Base-by-base conservation (phyloP, 2,113 vertebrate genomes). In the Epinephelus fuscoguttatus region DNA sequence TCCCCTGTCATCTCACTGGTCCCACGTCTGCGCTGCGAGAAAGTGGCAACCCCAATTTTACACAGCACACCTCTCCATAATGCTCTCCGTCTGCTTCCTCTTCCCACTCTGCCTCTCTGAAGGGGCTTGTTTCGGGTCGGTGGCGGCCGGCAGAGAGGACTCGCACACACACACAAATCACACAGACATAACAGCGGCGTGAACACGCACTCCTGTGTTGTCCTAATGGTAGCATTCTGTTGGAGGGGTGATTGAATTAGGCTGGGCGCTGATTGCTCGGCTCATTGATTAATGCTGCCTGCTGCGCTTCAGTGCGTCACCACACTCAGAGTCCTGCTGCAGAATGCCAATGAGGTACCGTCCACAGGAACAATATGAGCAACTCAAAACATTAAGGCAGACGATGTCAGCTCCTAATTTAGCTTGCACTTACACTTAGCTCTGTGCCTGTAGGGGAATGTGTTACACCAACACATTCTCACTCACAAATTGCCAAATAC, bases 211-310 rank as follows among this genome's bases (percentile, higher is more conserved):
- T 56, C 66, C 40, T 78, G 49, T 84, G 86, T 72, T 64, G 85
- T 63, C 82, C 78, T 88, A 83, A 88, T 81, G 85, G 86, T 77
- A 53, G 80, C 64, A 3, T 87, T 89, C 72, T 87, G 85, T 75
- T 61, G 80, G 69, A 70, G 50, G 68, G 47, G 33, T 78, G 86
- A 91, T 89, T 90, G 90, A 90, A 92, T 92, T 84, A 84, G 87
- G 57, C 52, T 12, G 42, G 85, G n/a, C 73, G 89, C 86, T 93
- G 89, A 92, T 92, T 84, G 87, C 80, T 88, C 71, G 19, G 70
- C 76, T 62, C 74, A 81, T 89, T 92, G 92, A 92, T 92, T 91
- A 91, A 88, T 74, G 86, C 81, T 64, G 80, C 86, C 80, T 85
- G 78, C 87, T 66, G 85, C 15, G 69, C 79, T 68, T 53, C 71